A percentile compares a stretch with the other conserved stretches of the same genome.
These are phyloP conservation scores for Physella acuta DNA, from an alignment of 1,140 invertebrate species.

Conservation along the genomic window DNA sequence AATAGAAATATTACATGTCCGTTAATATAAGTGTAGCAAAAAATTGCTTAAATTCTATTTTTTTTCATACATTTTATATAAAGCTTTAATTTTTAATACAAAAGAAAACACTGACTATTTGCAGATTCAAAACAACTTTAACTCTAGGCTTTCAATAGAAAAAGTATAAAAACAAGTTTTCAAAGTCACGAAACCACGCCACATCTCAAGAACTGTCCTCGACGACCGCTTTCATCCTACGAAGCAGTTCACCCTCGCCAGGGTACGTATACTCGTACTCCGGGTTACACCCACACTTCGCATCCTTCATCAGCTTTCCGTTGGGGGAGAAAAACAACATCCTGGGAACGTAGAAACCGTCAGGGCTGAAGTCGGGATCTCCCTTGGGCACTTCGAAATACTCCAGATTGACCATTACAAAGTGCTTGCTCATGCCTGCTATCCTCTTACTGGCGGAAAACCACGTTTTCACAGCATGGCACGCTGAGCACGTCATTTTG, in stretches of 20 bases:
- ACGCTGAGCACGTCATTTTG: slow-evolving; percentile 8
- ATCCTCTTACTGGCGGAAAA: slow-evolving; percentile 1
- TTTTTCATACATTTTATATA: too few relatives aligned
- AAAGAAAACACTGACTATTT: too few relatives aligned
- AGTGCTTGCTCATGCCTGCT: not conserved
- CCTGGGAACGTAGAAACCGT: slow-evolving; percentile 10
- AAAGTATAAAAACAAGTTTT: too few relatives aligned
- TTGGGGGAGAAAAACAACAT: slow-evolving; percentile 15
- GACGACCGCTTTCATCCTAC: slow-evolving; percentile 5
- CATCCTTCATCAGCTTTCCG: slow-evolving; percentile 3
- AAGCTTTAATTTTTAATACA: too few relatives aligned
- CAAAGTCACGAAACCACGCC: too few relatives aligned
- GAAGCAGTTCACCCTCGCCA: not conserved
- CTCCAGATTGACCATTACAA: slow-evolving; percentile 22
- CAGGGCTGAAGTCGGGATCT: slow-evolving; percentile 1
- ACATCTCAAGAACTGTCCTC: too few relatives aligned
- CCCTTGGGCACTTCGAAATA: not conserved
- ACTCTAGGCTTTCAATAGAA: too few relatives aligned
- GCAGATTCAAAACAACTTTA: too few relatives aligned
- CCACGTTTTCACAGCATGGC: not conserved
- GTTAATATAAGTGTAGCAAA: too few relatives aligned
- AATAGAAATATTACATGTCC: too few relatives aligned
- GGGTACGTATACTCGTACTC: slow-evolving; percentile 7
- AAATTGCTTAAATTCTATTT: too few relatives aligned
- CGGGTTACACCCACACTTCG: not conserved